Conservation (phyloP, 2,113 vertebrate species). For the Anas platyrhynchos region DNA sequence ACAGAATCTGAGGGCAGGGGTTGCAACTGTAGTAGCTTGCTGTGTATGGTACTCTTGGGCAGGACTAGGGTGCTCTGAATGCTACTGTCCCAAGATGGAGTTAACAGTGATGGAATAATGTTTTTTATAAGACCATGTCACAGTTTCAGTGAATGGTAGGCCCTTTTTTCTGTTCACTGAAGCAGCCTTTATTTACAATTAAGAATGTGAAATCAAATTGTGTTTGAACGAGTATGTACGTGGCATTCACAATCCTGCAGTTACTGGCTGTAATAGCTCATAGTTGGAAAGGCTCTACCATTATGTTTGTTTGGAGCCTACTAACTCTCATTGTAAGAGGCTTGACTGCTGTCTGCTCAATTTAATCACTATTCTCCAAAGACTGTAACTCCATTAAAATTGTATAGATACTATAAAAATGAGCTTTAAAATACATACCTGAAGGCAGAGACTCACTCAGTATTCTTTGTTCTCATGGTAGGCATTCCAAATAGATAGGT, state of each 20-base stretch:
- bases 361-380: neutral
- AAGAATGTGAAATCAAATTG: neutral
- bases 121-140: neutral
- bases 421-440: neutral
- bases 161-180: neutral
- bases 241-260: neutral
- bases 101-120: neutral
- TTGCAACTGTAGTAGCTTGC: neutral
- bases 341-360: neutral
- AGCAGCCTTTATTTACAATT: neutral
- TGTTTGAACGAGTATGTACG: neutral
- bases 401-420: neutral
- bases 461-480: neutral
- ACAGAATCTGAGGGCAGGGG: accelerated
- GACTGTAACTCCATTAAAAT: neutral
- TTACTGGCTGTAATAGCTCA: neutral
- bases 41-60: accelerated
- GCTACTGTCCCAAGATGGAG: neutral
- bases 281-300: neutral
- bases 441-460: neutral
- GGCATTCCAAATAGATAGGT: neutral
- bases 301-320: neutral
- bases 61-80: accelerated
- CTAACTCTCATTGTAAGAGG: neutral
- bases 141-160: neutral